These are phyloP conservation scores for Molossus alvarezi DNA, from an alignment of 2,797 vertebrate genomes.

Conservation along the genomic window DNA sequence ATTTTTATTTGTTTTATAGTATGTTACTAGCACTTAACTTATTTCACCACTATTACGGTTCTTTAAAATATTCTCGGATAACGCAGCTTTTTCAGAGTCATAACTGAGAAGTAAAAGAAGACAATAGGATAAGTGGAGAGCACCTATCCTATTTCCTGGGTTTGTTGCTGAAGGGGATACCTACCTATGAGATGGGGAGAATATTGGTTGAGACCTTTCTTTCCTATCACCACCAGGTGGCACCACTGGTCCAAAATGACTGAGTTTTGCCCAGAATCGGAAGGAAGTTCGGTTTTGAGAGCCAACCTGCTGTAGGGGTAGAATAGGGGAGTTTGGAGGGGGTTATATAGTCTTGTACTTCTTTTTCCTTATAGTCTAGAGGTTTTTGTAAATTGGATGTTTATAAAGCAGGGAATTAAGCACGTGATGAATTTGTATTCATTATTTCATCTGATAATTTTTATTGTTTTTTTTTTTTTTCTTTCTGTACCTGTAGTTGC, in stretches of 20 bases:
- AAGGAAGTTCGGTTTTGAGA: background rate
- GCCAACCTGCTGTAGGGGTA: background rate
- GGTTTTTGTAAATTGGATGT: constrained; percentile 56
- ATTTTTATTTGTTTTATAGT: constrained; percentile 29
- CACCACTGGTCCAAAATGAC: background rate
- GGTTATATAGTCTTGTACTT: background rate
- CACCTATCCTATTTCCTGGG: background rate
- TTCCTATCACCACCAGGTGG: constrained; percentile 49
- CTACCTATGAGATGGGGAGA: fast-evolving
- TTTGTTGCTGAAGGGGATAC: background rate
- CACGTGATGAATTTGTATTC: constrained; percentile 48
- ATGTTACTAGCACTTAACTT: constrained; percentile 23
- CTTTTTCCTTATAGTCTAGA: background rate
- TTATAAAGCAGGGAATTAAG: constrained; percentile 60
- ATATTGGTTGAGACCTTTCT: background rate
- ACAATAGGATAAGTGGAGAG: background rate
- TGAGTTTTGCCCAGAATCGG: background rate
- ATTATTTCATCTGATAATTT: constrained; percentile 88
- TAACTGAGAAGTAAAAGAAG: constrained; percentile 77
- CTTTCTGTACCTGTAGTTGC: constrained; percentile 92
- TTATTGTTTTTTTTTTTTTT: constrained; percentile 90
- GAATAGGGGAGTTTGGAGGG: background rate
- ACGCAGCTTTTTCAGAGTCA: constrained; percentile 64
- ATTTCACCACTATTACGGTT: background rate
- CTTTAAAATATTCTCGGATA: constrained; percentile 10